Percentiles rank a stretch among this genome's conserved stretches.
phyloP scores from a whole-genome alignment of 2,888 invertebrate species.

The Entomobrya multifasciata region DNA sequence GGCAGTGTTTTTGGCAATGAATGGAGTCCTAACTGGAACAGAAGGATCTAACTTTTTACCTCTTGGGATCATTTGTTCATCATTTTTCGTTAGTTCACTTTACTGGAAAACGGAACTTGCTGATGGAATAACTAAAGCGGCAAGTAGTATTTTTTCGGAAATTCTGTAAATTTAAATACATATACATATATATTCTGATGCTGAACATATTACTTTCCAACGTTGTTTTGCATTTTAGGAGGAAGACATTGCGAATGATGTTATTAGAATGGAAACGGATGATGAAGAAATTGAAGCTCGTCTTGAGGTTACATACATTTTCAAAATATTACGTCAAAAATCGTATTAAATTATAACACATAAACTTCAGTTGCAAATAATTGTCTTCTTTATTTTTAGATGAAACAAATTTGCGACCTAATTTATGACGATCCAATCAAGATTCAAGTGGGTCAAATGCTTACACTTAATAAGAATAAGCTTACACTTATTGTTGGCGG shows the following conservation, averaged over 20 bases:
- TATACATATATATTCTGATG: too few species aligned
- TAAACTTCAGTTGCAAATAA: not conserved
- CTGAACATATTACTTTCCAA: too few species aligned
- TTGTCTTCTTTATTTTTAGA: constrained; percentile 22
- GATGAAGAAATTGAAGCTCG: constrained; percentile 39
- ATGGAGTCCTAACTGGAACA: not conserved
- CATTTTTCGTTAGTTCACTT: constrained; percentile 11
- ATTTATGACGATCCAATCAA: constrained; percentile 44
- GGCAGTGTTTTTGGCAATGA: constrained; percentile 19
- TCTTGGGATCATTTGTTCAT: not conserved
- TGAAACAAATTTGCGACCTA: constrained; percentile 57
- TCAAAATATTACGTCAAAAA: not conserved
- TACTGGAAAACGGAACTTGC: constrained; percentile 47
- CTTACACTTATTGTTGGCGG: constrained; percentile 38
- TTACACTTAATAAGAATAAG: constrained; percentile 36
- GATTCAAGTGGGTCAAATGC: constrained; percentile 42
- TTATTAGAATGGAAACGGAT: constrained; percentile 50
- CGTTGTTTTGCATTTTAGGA: constrained; percentile 48
- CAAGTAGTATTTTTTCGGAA: not conserved
- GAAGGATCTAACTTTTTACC: constrained; percentile 16
- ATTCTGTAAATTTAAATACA: too few species aligned
- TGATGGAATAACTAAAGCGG: constrained; percentile 21
- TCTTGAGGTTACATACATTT: constrained; percentile 30
- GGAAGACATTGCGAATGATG: constrained; percentile 49
- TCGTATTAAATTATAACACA: not conserved